Conservation (phyloP, 1,140 invertebrate species). For the Atta texana region DNA sequence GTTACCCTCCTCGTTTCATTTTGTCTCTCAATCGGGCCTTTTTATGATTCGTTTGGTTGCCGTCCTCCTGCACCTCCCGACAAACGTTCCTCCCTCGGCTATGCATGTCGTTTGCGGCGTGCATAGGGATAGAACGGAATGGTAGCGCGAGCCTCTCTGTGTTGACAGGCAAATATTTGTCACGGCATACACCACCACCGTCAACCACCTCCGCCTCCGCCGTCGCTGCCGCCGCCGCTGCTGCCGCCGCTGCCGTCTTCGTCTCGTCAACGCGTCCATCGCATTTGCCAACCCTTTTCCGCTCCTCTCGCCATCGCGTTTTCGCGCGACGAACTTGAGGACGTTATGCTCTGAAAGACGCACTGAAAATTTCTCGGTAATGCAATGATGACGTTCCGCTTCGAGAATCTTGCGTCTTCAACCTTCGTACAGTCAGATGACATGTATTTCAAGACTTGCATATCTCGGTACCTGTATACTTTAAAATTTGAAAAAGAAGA, state of each 20-base stretch:
- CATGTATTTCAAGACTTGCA: slow-evolving; percentile 9
- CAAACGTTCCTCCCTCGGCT: slow-evolving; percentile 75
- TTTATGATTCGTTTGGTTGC: slow-evolving; percentile 75
- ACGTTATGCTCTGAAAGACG: slow-evolving; percentile 38
- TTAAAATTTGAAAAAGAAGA: background rate
- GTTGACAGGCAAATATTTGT: slow-evolving; percentile 85
- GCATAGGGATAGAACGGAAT: slow-evolving; percentile 66
- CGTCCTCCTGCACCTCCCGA: slow-evolving; percentile 41
- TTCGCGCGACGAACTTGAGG: slow-evolving; percentile 30
- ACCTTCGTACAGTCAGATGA: slow-evolving; percentile 1
- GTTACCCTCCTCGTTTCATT: slow-evolving; percentile 49
- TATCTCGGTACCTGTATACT: background rate
- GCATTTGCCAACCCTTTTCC: slow-evolving; percentile 15
- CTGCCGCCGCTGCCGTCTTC: slow-evolving; percentile 71
- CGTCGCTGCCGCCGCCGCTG: slow-evolving; percentile 54
- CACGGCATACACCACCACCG: slow-evolving; percentile 82
- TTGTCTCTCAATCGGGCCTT: slow-evolving; percentile 71
- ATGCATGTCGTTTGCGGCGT: slow-evolving; percentile 80
- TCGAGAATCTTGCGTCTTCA: slow-evolving; percentile 17
- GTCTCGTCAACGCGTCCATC: slow-evolving; percentile 68
- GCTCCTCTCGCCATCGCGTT: slow-evolving; percentile 29
- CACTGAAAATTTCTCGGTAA: slow-evolving; percentile 56
- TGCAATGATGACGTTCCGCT: slow-evolving; percentile 48
- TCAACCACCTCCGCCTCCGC: slow-evolving; percentile 73
- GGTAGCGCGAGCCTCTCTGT: slow-evolving; percentile 79